Base-by-base conservation (phyloP, 2,888 invertebrate genomes). In the Eurytoma adleriae region DNA sequence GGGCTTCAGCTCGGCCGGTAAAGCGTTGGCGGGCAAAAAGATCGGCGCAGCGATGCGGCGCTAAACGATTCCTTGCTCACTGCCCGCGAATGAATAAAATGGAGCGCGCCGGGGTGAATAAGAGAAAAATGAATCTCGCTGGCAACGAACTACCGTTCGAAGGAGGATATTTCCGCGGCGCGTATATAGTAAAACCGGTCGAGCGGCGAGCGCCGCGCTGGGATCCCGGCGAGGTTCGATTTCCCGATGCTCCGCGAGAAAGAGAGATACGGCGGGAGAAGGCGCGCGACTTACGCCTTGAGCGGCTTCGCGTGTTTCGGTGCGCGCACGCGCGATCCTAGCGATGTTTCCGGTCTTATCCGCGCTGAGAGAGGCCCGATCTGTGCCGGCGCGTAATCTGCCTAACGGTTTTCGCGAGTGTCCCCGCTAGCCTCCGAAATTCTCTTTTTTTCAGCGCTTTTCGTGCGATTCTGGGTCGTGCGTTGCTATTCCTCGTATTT, bases 141-240 rank as follows among this genome's bases (percentile, higher is more conserved):
- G 84, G 83, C 82, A 83, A 83, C 83, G 83, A 85, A 85, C 84
- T 85, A 84, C 82, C 81, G 84, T 84, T 84, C 82, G 82, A 78
- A 64, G 82, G 72, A 73, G 81, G 79, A 83, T 84, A 84, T 84
- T 84, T 85, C 83, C 84, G 81, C 57, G 83, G 82, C 64, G 48
- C 20, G 30, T 40, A 50, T 57, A 62, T 76, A 69, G 62, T 78
- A 67, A 68, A 83, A 83, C 83, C 84, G 85, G 84, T 84, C 84
- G 82, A 79, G 73, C 72, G 80, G 77, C 83, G 82, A 78, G 24
- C 16, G 18, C 14, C 12, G 20, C 18, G 73, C 57, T 67, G n/a
- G n/a, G 52, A 59, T 30, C 62, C 69, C 12, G n/a, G 66, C 2
- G 64, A 52, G 24, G 24, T 64, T 79, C 74, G 74, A 74, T 74